phyloP scores from a whole-genome alignment of 92 coral and sea anemone genomes.

The Palythoa grandis region DNA sequence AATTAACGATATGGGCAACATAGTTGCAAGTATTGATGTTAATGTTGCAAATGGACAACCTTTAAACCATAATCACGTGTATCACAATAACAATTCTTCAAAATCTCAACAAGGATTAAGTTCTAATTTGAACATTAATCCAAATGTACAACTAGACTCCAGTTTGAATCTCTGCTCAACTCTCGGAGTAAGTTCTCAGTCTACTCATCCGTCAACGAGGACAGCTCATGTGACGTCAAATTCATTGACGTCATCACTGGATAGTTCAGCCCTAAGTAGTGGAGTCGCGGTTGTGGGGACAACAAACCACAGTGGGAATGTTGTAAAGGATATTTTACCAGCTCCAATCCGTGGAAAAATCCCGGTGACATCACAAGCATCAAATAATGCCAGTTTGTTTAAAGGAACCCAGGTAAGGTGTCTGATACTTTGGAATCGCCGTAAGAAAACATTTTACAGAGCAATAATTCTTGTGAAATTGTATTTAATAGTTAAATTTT shows the following conservation, averaged over 20 bases:
- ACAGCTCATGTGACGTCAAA: constrained; percentile 64
- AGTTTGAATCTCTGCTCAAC: constrained; percentile 76
- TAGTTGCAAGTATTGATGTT: constrained; percentile 85
- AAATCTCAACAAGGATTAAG: constrained; percentile 54
- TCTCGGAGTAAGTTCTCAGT: constrained; percentile 64
- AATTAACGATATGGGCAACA: constrained; percentile 88
- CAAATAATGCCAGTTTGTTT: constrained; percentile 48
- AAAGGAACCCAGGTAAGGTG: constrained; percentile 56
- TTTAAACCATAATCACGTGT: constrained; percentile 55
- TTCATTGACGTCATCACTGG: constrained; percentile 55
- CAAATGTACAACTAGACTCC: constrained; percentile 70
- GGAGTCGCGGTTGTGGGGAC: constrained; percentile 50
- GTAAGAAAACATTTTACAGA: no score
- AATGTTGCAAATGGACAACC: constrained; percentile 82
- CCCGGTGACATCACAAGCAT: constrained; percentile 55
- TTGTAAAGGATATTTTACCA: constrained; percentile 77
- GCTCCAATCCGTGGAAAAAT: constrained; percentile 57
- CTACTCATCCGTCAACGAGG: constrained; percentile 53
- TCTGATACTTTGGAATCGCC: not conserved
- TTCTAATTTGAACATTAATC: constrained; percentile 45
- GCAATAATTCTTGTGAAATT: no score
- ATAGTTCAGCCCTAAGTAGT: constrained; percentile 53
- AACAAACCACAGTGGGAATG: constrained; percentile 47
- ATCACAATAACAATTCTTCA: constrained; percentile 41
- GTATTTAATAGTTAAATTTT: no score